phyloP scores from a whole-genome alignment of 1,140 invertebrate species.

The Achatina immaculata region DNA sequence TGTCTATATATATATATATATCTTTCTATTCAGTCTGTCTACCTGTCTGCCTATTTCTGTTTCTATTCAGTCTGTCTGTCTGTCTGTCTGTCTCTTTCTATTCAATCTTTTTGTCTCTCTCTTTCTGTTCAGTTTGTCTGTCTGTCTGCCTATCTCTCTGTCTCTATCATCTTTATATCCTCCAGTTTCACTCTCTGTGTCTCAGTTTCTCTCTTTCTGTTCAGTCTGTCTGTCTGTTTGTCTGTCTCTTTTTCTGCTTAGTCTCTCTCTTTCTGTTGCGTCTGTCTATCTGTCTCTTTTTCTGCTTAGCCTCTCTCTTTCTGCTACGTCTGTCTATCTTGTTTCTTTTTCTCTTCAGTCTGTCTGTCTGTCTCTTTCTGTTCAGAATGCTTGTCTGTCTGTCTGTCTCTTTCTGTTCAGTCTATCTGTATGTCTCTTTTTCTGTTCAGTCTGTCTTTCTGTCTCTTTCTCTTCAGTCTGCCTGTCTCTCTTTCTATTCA shows the following conservation, averaged over 20 bases:
- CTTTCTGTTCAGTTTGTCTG: background rate
- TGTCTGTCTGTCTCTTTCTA: conserved; percentile 13
- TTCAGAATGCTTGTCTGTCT: too few relatives aligned
- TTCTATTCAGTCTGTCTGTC: background rate
- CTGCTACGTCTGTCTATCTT: conserved; percentile 7
- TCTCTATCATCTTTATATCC: background rate
- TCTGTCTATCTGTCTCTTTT: background rate
- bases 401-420: too few relatives aligned
- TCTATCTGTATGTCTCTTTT: too few relatives aligned
- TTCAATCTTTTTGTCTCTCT: background rate
- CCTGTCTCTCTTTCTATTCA: too few relatives aligned
- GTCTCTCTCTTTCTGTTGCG: background rate
- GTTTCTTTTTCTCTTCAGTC: background rate
- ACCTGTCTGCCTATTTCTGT: background rate
- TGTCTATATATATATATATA: too few relatives aligned
- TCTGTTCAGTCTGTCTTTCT: too few relatives aligned
- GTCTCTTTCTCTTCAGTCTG: too few relatives aligned
- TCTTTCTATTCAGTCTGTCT: too few relatives aligned
- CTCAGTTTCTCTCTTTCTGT: background rate
- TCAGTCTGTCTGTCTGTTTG: background rate
- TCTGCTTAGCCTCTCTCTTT: background rate
- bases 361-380: conserved; percentile 2
- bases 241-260: conserved; percentile 19
- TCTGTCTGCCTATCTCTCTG: too few relatives aligned
- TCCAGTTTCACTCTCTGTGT: background rate